Percentiles rank a stretch among this genome's conserved stretches.
Evolutionary conservation across 2,113 vertebrate species (phyloP).

Genomic region (Otus sunia): DNA sequence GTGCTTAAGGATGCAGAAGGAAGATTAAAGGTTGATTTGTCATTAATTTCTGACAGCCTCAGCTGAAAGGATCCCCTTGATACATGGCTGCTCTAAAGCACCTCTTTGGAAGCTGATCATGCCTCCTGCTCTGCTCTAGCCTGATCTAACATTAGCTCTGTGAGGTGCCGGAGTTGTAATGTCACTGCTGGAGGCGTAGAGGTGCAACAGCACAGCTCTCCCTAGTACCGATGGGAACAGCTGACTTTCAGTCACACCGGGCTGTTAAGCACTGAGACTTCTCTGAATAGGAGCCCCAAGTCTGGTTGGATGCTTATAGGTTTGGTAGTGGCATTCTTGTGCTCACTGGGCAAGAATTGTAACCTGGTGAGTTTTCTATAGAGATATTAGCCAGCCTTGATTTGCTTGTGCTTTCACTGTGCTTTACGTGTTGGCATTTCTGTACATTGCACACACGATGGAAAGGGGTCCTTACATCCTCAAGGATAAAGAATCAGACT

Average conservation of each 20-base stretch:
- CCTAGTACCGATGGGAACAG: not conserved
- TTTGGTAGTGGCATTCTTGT: not conserved
- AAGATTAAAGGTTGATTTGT: not conserved
- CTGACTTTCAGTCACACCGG: not conserved
- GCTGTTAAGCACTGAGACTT: not conserved
- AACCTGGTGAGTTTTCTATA: not conserved
- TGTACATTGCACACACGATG: not conserved
- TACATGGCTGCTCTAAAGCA: not conserved
- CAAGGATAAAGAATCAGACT: not conserved
- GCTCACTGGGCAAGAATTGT: not conserved
- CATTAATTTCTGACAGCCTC: not conserved
- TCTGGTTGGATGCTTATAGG: not conserved
- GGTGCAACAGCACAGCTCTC: not conserved
- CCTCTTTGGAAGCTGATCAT: not conserved
- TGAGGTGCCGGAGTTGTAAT: rapidly evolving
- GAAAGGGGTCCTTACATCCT: not conserved
- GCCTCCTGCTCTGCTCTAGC: not conserved
- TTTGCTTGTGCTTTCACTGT: not conserved
- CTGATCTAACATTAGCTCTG: not conserved
- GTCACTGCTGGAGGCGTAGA: not conserved
- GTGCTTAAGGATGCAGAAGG: not conserved
- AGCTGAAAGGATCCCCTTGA: not conserved
- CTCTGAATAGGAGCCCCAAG: not conserved
- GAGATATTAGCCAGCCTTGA: not conserved
- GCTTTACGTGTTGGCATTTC: not conserved